Evolutionary conservation across 2,888 invertebrate species (phyloP).

Genomic region (Physocephala rufipes): DNA sequence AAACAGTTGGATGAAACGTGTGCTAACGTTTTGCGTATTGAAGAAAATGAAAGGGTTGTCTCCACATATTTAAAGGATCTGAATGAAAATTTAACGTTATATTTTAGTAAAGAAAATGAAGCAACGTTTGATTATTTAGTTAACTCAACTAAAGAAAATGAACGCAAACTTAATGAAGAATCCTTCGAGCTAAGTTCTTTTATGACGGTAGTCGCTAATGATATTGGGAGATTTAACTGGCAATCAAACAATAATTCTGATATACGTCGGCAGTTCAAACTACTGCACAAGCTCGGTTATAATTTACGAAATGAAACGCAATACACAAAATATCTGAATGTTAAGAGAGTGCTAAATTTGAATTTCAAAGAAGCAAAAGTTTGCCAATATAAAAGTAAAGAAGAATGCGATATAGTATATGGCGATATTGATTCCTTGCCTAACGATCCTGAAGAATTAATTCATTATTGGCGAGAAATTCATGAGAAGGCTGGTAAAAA

Average conservation of each 20-base stretch:
- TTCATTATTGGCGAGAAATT: conserved; percentile 83
- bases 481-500: conserved; percentile 77
- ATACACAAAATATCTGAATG: conserved; percentile 71
- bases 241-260: conserved; percentile 74
- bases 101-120: too few relatives aligned
- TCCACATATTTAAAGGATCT: too few relatives aligned
- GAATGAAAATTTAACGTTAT: too few relatives aligned
- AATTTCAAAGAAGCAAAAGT: too few relatives aligned
- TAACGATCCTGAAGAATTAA: conserved; percentile 82
- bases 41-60: too few relatives aligned
- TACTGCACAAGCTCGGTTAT: conserved; percentile 77
- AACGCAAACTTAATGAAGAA: conserved; percentile 49
- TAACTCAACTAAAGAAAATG: too few relatives aligned
- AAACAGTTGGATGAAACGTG: too few relatives aligned
- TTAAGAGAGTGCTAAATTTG: conserved; percentile 77
- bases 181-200: conserved; percentile 59
- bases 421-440: too few relatives aligned
- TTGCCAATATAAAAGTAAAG: too few relatives aligned
- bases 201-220: conserved; percentile 60
- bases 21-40: too few relatives aligned
- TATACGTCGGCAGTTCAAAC: conserved; percentile 78
- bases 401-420: too few relatives aligned
- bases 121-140: too few relatives aligned
- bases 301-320: conserved; percentile 78
- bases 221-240: conserved; percentile 73